Evolutionary conservation across 2,113 vertebrate species (phyloP).

Genomic region (Columbina picui): DNA sequence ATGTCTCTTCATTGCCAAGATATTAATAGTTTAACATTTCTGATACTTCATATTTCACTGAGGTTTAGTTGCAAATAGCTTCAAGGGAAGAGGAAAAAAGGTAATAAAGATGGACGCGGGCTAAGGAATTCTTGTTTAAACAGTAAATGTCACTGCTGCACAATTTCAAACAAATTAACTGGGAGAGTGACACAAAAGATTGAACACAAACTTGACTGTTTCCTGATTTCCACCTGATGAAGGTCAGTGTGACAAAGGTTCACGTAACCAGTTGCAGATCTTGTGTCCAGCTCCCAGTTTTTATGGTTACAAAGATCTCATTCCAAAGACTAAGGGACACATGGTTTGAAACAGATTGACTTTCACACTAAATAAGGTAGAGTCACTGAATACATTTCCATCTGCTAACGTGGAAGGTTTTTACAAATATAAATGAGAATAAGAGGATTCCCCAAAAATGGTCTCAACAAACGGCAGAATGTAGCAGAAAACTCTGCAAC

Average conservation of each 20-base stretch:
- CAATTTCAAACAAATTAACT: not conserved
- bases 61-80: constrained; percentile 65
- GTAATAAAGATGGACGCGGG: not conserved
- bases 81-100: not conserved
- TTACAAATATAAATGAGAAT: not conserved
- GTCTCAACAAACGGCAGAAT: not conserved
- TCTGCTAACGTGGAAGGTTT: not conserved
- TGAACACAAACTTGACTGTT: not conserved
- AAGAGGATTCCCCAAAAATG: not conserved
- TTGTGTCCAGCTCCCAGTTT: not conserved
- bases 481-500: not conserved
- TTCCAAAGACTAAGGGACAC: not conserved
- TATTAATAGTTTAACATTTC: not conserved
- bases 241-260: not conserved
- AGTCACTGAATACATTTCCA: not conserved
- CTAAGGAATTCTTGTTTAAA: constrained; percentile 18
- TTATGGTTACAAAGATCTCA: not conserved
- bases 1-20: constrained; percentile 41
- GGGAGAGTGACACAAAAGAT: not conserved
- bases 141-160: not conserved
- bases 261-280: not conserved
- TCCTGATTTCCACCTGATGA: not conserved
- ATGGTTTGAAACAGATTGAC: not conserved
- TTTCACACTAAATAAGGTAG: not conserved
- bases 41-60: constrained; percentile 45